A percentile compares a stretch with the other conserved stretches of the same genome.
Evolutionary conservation across 2,113 vertebrate species (phyloP).

Genomic region (Chloroceryle aenea): DNA sequence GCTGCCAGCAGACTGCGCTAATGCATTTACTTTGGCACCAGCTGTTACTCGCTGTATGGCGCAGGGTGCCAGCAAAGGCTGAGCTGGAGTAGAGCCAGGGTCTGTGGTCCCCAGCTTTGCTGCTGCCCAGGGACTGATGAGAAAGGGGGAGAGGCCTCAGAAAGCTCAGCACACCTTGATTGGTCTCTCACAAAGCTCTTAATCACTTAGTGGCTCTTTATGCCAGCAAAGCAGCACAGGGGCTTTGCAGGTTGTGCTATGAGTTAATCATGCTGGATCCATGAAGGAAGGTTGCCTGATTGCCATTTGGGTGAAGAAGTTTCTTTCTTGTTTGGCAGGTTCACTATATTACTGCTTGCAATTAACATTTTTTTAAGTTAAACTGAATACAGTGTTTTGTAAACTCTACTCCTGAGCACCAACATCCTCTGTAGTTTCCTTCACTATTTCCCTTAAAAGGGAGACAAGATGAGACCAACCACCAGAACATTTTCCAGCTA

Average conservation of each 20-base stretch:
- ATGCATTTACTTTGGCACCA: background rate
- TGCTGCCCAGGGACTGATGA: background rate
- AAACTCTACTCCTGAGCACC: background rate
- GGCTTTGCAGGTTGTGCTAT: background rate
- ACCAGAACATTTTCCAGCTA: background rate
- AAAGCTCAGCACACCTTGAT: background rate
- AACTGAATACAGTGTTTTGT: background rate
- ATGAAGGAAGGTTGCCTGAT: background rate
- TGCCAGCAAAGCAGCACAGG: background rate
- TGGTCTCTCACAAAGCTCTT: background rate
- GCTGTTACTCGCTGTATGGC: background rate
- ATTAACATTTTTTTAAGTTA: background rate
- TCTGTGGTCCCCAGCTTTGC: background rate
- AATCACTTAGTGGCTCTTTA: background rate
- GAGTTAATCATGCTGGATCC: accelerated
- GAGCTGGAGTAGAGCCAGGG: background rate
- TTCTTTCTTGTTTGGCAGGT: background rate
- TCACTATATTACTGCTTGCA: background rate
- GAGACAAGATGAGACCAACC: background rate
- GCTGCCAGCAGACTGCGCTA: background rate
- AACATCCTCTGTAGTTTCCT: background rate
- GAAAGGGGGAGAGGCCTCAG: background rate
- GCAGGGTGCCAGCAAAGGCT: background rate
- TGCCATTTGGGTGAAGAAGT: background rate
- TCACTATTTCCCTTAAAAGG: background rate